These are phyloP conservation scores for Halichoeres trimaculatus DNA, from an alignment of 2,113 vertebrate genomes.

Conservation along the genomic window DNA sequence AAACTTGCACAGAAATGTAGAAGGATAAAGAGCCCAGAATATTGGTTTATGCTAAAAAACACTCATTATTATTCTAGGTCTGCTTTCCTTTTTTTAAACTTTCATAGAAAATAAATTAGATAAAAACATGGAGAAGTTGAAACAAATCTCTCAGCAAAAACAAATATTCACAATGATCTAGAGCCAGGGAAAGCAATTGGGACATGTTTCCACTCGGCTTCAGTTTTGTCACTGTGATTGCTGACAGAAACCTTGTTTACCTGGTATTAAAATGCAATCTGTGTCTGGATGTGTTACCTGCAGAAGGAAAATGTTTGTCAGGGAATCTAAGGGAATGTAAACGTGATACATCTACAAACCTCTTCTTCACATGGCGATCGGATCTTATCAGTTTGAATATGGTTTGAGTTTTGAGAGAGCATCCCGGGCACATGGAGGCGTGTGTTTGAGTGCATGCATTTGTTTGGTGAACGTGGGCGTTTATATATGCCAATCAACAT, in stretches of 20 bases:
- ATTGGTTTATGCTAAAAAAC: neutral
- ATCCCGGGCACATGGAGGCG: neutral
- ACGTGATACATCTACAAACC: conserved; percentile 7
- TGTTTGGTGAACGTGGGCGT: neutral
- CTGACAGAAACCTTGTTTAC: conserved; percentile 7
- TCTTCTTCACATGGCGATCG: conserved; percentile 2
- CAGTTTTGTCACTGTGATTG: conserved; percentile 4
- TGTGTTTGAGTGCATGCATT: neutral
- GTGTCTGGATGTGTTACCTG: conserved; percentile 9
- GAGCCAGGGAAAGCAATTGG: neutral
- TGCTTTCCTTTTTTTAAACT: neutral
- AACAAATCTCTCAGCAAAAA: conserved; percentile 5
- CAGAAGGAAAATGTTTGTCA: neutral
- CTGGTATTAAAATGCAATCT: conserved; percentile 23
- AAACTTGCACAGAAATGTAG: too few species aligned
- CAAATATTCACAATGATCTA: conserved; percentile 14
- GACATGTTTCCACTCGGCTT: neutral
- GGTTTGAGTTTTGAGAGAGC: neutral
- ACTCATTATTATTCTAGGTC: neutral
- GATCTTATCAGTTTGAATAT: conserved; percentile 1
- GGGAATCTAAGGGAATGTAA: conserved; percentile 4
- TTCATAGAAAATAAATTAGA: neutral
- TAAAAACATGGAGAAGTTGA: neutral
- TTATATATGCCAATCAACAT: neutral
- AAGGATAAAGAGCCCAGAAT: too few species aligned